phyloP scores from a whole-genome alignment of 2,888 invertebrate species.

The Campoletis raptor region DNA sequence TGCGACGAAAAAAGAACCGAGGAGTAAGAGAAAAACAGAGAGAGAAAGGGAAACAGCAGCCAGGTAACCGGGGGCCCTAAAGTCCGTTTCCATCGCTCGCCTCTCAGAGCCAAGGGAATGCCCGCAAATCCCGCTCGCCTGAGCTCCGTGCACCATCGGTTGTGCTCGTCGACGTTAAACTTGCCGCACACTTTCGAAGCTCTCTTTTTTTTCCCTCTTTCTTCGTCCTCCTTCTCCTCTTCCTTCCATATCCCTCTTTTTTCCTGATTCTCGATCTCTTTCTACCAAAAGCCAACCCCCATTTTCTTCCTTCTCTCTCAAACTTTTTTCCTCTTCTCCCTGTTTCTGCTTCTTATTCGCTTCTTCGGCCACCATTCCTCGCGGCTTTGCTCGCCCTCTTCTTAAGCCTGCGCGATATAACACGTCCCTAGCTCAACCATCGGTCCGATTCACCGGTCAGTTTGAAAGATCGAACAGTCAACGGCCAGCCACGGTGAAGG shows the following conservation, averaged over 20 bases:
- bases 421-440: conserved; percentile 46
- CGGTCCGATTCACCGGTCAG: conserved; percentile 58
- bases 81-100: conserved; percentile 77
- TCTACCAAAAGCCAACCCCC: conserved; percentile 23
- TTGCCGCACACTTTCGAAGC: conserved; percentile 44
- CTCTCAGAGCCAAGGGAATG: conserved; percentile 75
- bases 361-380: conserved; percentile 15
- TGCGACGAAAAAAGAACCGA: background rate
- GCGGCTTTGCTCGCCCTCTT: background rate
- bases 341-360: conserved; percentile 13
- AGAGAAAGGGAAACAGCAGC: conserved; percentile 68
- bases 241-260: conserved; percentile 11
- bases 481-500: conserved; percentile 63
- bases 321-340: background rate
- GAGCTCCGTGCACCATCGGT: conserved; percentile 72
- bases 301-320: conserved; percentile 19
- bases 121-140: conserved; percentile 78
- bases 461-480: conserved; percentile 63
- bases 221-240: conserved; percentile 29
- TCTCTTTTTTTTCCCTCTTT: conserved; percentile 33
- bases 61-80: conserved; percentile 76
- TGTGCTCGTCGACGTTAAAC: conserved; percentile 64
- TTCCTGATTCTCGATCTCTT: background rate
- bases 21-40: conserved; percentile 10
- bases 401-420: conserved; percentile 61